Evolutionary conservation across 37 sponge, comb jelly and placozoan species (phyloP).

Genomic region (Eunapius fragilis): DNA sequence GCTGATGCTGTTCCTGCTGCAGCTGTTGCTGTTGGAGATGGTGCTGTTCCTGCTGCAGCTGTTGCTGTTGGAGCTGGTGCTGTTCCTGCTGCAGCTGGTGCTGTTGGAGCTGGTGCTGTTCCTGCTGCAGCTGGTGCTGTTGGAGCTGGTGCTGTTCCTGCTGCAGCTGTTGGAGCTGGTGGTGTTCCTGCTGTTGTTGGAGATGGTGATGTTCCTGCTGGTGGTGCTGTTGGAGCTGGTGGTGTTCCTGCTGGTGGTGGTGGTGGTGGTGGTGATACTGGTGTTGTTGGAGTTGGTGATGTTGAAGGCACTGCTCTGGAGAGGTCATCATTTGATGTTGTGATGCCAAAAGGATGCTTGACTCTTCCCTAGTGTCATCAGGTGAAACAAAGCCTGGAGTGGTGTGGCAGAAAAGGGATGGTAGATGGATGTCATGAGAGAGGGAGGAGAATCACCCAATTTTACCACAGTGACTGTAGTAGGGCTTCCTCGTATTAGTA

Average conservation of each 20-base stretch:
- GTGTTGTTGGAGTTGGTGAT: too few relatives aligned
- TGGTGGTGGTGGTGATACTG: background rate
- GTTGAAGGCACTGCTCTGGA: background rate
- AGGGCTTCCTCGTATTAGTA: background rate
- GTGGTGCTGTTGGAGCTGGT: background rate
- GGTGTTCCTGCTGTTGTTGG: background rate
- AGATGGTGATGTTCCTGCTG: too few relatives aligned
- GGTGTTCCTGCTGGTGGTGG: background rate
- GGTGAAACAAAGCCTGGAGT: background rate
- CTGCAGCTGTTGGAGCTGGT: background rate
- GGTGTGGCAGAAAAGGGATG: too few relatives aligned
- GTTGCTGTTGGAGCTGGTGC: background rate
- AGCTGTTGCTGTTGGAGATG: constrained; percentile 6
- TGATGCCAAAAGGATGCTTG: background rate
- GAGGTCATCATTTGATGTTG: background rate
- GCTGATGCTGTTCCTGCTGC: background rate
- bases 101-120: constrained; percentile 2
- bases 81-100: background rate
- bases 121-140: background rate
- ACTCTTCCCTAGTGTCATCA: too few relatives aligned
- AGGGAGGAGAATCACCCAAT: background rate
- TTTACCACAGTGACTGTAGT: background rate
- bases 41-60: background rate
- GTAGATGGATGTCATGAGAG: background rate
- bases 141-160: background rate